Evolutionary conservation across 2,888 invertebrate species (phyloP), one percentile per base, ranked within the genome.

Genomic region (Hypomecis punctinalis): DNA sequence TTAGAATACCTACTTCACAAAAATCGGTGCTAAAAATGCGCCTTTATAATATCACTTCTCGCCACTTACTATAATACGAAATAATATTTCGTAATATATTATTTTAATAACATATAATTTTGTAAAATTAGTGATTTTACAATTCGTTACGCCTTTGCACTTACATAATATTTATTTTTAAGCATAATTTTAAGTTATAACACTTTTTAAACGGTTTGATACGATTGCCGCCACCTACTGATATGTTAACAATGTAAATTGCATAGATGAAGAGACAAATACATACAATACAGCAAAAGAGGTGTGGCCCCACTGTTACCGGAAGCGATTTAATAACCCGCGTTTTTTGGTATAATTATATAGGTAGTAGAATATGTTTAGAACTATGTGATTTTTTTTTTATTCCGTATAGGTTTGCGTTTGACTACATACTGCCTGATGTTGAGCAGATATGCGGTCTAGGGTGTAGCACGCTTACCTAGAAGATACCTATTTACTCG

Each of bases 121-220:
- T 5, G 3, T 6, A 40, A 9, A 40, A 7, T 7, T 23, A 40
- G 10, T 40, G 10, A 42, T 52, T n/a, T 6, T 40, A 11, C 61
- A 69, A 72, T 71, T 72, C 74, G 70, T 70, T 64, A 68, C 78
- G 74, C 70, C 76, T 75, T 73, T 79, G 74, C 81, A 83, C 82
- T 79, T 73, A 79, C 69, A 73, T 71, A 58, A 9, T 61, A 57
- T 61, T 45, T 66, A 45, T 56, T 59, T 11, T 62, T 64, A 67
- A 76, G 66, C 74, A 78, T 60, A 69, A 64, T 72, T 76, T 45
- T n/a, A 45, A 37, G 13, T 8, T 39, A 5, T 5, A 7, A 23
- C 36, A 0, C 8, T 37, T 47, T 56, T 55, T 54, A n/a, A 54
- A 43, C 36, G 35, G 42, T 54, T 69, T 70, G 71, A 70, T 66